These are phyloP conservation scores for Galeruca laticollis DNA, from an alignment of 2,888 invertebrate genomes.

Conservation along the genomic window DNA sequence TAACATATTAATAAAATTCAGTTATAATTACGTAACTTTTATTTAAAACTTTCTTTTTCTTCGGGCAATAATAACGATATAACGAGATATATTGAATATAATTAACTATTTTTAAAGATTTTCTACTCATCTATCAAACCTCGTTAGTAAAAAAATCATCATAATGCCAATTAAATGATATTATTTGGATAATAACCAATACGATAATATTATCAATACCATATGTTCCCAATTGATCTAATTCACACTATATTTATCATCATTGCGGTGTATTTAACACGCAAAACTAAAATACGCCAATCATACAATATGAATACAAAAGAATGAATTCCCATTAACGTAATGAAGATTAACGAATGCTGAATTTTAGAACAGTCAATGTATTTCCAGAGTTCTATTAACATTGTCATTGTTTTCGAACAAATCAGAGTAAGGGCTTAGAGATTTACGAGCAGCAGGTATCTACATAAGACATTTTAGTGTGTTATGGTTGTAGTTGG, in stretches of 20 bases:
- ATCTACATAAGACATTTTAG: constrained; percentile 1
- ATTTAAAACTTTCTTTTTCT: too few species aligned
- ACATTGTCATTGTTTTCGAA: constrained; percentile 1
- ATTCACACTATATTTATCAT: not conserved
- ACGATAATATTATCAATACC: too few species aligned
- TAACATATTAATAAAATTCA: too few species aligned
- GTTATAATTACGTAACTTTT: too few species aligned
- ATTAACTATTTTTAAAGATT: too few species aligned
- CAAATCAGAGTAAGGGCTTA: not conserved
- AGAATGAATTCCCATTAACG: not conserved
- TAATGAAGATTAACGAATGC: constrained; percentile 3
- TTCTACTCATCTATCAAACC: too few species aligned
- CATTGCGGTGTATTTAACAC: not conserved
- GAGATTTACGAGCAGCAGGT: constrained; percentile 1
- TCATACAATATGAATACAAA: not conserved
- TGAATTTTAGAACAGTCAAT: too few species aligned
- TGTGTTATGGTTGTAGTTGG: not conserved
- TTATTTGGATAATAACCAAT: too few species aligned
- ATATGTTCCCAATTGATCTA: not conserved
- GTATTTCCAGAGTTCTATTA: not conserved
- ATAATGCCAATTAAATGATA: too few species aligned
- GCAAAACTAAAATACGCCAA: not conserved
- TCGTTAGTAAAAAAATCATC: too few species aligned
- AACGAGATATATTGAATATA: too few species aligned
- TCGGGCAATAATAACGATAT: too few species aligned